These are phyloP conservation scores for Glomeris maerens DNA, from an alignment of 1,140 invertebrate species.

Conservation along the genomic window DNA sequence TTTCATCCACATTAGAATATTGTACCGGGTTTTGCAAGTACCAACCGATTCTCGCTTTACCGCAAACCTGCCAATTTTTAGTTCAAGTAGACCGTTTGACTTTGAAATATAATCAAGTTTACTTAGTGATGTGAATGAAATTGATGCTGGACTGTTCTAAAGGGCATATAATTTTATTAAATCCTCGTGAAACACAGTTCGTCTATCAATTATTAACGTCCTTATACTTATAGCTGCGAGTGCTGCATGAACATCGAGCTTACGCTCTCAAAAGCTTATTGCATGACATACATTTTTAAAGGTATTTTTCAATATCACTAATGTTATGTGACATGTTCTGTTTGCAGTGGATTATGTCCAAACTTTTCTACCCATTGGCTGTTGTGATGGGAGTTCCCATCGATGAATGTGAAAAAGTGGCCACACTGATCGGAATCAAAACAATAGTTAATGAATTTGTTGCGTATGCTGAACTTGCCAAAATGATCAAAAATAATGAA, in stretches of 20 bases:
- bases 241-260: constrained; percentile 49
- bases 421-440: constrained; percentile 69
- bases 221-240: constrained; percentile 44
- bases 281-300: neutral
- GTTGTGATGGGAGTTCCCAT: constrained; percentile 66
- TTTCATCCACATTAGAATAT: no score
- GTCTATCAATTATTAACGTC: neutral
- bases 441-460: constrained; percentile 85
- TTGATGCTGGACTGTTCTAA: no score
- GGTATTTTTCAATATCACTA: neutral
- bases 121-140: no score
- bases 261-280: neutral
- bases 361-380: constrained; percentile 70
- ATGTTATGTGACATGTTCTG: constrained; percentile 4
- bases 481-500: constrained; percentile 32
- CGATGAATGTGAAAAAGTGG: constrained; percentile 60
- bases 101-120: no score
- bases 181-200: no score
- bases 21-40: no score
- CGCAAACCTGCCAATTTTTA: no score
- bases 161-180: no score
- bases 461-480: constrained; percentile 61
- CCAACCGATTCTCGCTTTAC: no score
- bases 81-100: no score
- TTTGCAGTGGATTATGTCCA: constrained; percentile 57